Evolutionary conservation across 2,888 invertebrate genomes (phyloP), one percentile per base, ranked within the genome.

Genomic region (Agrypnus murinus): DNA sequence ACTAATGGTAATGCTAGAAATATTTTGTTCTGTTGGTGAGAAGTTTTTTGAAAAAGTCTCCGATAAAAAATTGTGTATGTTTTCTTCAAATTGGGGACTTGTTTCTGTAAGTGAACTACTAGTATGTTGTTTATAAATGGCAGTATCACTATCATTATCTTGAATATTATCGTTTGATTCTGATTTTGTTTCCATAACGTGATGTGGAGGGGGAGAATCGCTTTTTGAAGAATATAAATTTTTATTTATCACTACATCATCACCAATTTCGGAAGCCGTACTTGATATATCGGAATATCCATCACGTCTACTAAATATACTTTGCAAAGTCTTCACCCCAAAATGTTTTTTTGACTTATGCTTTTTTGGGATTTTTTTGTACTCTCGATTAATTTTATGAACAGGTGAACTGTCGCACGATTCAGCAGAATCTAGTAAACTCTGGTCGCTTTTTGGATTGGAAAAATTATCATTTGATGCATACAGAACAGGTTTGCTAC

Each of bases 321-420:
- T 84, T 57, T 85, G 85, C 17, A 86, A 75, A 3, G 86, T 84
- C 78, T 86, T 87, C 80, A 90, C 89, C 80, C 87, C 88, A 84
- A 88, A 86, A 45, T 86, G 81, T 73, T 83, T 84, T 85, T 89
- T 84, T 85, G 82, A 75, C 72, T 82, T 76, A 86, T 86, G 87
- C 86, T 81, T 78, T 75, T 81, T 85, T 46, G 88, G 86, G 75
- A 87, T 86, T 82, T 88, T 88, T 67, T 85, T 85, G 69, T 84
- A 84, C 62, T 83, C 84, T 19, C 83, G 80, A 58, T 86, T 86
- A 0, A 85, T 81, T 77, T 87, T 85, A 82, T 89, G 89, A 62
- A 89, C 86, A 8, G 90, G 90, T 74, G 89, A 89, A 76, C 89
- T 89, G 71, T 84, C 87, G 72, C 84, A 83, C 72, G 84, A 85